A percentile compares a stretch with the other conserved stretches of the same genome.
These are phyloP conservation scores for Deroplatys truncata DNA, from an alignment of 2,888 invertebrate genomes.

Conservation along the genomic window DNA sequence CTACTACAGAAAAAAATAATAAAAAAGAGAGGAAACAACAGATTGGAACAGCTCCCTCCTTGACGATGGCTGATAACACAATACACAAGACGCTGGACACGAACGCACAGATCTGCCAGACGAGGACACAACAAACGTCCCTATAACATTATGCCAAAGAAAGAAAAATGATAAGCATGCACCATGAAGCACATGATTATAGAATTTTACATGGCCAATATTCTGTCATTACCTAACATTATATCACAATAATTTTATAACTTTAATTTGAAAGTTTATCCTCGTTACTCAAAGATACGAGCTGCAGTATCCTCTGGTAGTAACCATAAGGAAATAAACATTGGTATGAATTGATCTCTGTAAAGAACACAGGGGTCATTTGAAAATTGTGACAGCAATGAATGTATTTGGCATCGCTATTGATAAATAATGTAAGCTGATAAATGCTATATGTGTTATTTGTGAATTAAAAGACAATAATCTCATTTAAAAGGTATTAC, in stretches of 20 bases:
- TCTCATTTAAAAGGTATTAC: no score
- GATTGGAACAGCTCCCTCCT: not conserved
- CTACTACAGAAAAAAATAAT: not conserved
- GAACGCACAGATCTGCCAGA: conserved; percentile 4
- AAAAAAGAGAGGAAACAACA: not conserved
- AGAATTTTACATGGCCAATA: conserved; percentile 17
- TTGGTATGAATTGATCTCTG: no score
- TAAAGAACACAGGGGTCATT: no score
- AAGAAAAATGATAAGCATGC: conserved; percentile 1
- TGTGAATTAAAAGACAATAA: no score
- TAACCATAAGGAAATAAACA: no score
- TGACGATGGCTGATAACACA: not conserved
- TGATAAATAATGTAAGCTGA: no score
- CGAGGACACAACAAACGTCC: conserved; percentile 12
- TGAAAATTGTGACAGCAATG: no score
- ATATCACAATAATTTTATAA: not conserved
- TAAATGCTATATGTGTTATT: no score
- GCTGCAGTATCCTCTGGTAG: no score
- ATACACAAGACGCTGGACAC: conserved; percentile 14
- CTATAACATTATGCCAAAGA: not conserved
- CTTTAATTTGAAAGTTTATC: no score
- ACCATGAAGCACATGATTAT: conserved; percentile 1
- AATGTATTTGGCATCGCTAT: no score
- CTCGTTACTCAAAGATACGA: no score
- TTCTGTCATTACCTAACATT: not conserved